A percentile compares a stretch with the other conserved stretches of the same genome.
Conservation (phyloP, 1,140 invertebrate genomes). For the Stegodyphus dumicola region DNA sequence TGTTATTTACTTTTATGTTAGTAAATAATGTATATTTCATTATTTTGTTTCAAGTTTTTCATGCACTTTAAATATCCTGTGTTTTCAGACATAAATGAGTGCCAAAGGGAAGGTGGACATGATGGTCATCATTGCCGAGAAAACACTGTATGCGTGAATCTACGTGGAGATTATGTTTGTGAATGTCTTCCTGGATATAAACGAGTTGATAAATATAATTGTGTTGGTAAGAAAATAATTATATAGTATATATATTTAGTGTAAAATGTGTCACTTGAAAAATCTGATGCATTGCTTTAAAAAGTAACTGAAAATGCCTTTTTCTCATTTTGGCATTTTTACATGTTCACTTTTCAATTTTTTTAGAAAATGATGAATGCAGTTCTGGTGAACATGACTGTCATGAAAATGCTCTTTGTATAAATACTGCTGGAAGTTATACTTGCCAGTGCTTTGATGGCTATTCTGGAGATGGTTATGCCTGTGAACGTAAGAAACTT, state of each 20-base stretch:
- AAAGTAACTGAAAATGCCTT: background rate
- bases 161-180: conserved; percentile 81
- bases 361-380: conserved; percentile 81
- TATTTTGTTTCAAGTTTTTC: background rate
- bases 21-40: background rate
- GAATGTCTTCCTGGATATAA: conserved; percentile 84
- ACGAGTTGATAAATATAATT: conserved; percentile 81
- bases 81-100: conserved; percentile 83
- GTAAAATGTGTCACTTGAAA: no score
- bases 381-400: conserved; percentile 76
- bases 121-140: conserved; percentile 84
- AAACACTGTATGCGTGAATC: conserved; percentile 84
- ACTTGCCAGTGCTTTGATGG: conserved; percentile 84
- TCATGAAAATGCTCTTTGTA: conserved; percentile 82
- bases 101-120: conserved; percentile 77
- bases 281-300: background rate
- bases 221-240: conserved; percentile 69
- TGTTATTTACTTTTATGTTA: no score
- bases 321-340: background rate
- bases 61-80: no score
- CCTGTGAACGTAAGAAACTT: conserved; percentile 79
- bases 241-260: background rate
- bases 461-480: conserved; percentile 84
- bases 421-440: conserved; percentile 87
- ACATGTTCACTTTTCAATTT: background rate